Base-by-base conservation (phyloP, 92 coral and sea anemone genomes). In the Pocillopora grandis region DNA sequence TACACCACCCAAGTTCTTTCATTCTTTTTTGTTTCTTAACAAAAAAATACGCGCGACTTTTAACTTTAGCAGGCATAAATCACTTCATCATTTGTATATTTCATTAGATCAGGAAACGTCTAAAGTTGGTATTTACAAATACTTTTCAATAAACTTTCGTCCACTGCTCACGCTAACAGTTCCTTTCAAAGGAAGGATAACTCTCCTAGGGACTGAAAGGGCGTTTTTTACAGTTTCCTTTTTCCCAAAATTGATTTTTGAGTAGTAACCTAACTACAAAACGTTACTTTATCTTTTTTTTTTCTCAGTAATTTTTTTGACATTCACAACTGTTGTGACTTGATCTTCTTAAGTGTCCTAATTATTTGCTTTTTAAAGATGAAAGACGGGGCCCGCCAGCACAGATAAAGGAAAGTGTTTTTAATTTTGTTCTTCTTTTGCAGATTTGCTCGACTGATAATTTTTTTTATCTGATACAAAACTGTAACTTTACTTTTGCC, bases 361-460 rank as follows among this genome's bases (percentile, higher is more conserved):
- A 63, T 52, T 73, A 74, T 83, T 83, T 83, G 57, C 86, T 21
- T 83, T 83, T 83, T 83, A 42, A 62, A 74, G 80, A 83, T 83
- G 86, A 83, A 83, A 83, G 80, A 58, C 70, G 21, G 72, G 36
- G 62, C 86, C 86, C 79, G 80, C 86, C 71, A 64, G 55, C 49
- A 15, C 9, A 59, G 78, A 83, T 62, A 49, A 64, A 74, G 80
- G 65, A 21, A 63, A 63, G 27, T 13, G 63, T 11, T 23, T 21
- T 20, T 71, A 17, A 17, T 33, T 27, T 62, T 65, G 18, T 76
- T 23, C 33, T 36, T 62, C 56, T 73, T 60, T 83, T 15, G 42
- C 57, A 49, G 80, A 83, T 83, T 62, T 48, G 72, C 63, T 12
- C 36, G 72, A 12, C 73, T 31, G 86, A 74, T 83, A 73, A 81